phyloP scores from a whole-genome alignment of 1,140 invertebrate species.

The Hormaphis cornu region DNA sequence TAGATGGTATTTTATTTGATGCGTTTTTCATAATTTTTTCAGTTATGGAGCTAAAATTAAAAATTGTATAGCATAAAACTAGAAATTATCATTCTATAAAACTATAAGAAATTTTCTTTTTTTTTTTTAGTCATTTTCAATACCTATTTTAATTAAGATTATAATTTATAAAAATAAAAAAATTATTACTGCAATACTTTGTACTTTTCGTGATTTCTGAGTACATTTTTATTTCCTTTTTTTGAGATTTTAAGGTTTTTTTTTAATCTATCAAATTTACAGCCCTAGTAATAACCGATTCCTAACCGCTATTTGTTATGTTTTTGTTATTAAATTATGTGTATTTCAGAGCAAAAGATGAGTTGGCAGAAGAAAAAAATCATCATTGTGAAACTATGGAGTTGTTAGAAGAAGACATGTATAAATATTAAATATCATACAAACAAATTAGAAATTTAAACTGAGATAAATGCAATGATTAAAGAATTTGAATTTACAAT shows the following conservation, averaged over 20 bases:
- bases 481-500: neutral
- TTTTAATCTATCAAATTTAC: neutral
- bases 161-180: no score
- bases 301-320: neutral
- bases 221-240: neutral
- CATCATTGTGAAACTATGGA: neutral
- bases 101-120: no score
- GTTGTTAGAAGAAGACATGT: neutral
- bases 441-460: neutral
- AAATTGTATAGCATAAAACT: no score
- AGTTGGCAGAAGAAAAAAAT: neutral
- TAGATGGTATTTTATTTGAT: no score
- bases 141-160: no score
- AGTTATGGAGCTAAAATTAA: no score
- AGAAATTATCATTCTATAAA: no score
- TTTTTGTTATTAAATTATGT: neutral
- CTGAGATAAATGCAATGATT: neutral
- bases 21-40: no score
- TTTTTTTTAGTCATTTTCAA: no score
- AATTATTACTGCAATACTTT: neutral
- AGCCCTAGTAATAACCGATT: no score
- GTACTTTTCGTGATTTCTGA: neutral
- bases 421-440: neutral
- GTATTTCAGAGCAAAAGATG: neutral
- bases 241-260: neutral